Evolutionary conservation across 2,113 vertebrate genomes (phyloP).

Genomic region (Telmatochromis sp.): DNA sequence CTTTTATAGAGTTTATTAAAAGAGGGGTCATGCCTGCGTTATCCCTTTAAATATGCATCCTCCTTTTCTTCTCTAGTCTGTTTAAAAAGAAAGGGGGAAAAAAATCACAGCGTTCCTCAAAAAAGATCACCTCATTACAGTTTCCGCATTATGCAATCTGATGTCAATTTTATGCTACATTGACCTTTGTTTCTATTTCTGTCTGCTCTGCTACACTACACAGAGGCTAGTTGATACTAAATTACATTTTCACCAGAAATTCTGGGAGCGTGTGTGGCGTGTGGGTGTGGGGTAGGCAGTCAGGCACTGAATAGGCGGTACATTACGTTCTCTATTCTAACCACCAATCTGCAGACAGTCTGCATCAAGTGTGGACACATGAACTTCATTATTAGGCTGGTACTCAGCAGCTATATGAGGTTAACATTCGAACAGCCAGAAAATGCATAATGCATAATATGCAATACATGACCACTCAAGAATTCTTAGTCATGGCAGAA

Average conservation of each 20-base stretch:
- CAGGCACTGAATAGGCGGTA: not conserved
- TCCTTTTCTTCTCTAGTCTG: not conserved
- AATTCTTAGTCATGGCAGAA: not conserved
- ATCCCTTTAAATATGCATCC: not conserved
- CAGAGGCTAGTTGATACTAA: slow-evolving; percentile 1
- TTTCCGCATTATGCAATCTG: slow-evolving; percentile 43
- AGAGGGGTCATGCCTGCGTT: not conserved
- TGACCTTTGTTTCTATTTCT: slow-evolving; percentile 60
- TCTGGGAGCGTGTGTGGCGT: not conserved
- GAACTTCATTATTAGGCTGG: not conserved
- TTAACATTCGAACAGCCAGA: not conserved
- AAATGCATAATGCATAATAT: not conserved
- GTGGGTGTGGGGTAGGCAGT: not conserved
- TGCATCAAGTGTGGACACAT: not conserved
- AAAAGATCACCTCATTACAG: slow-evolving; percentile 54
- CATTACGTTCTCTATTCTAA: not conserved
- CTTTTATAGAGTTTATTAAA: not conserved
- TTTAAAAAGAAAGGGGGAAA: not conserved
- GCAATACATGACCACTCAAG: not conserved
- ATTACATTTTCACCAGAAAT: slow-evolving; percentile 49
- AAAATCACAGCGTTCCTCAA: not conserved
- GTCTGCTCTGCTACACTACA: slow-evolving; percentile 22
- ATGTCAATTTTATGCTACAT: slow-evolving; percentile 53
- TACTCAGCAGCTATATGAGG: not conserved
- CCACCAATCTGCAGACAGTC: not conserved